A percentile compares a stretch with the other conserved stretches of the same genome.
phyloP scores from a whole-genome alignment of 2,797 vertebrate genomes.

The Diglossa cyanea region DNA sequence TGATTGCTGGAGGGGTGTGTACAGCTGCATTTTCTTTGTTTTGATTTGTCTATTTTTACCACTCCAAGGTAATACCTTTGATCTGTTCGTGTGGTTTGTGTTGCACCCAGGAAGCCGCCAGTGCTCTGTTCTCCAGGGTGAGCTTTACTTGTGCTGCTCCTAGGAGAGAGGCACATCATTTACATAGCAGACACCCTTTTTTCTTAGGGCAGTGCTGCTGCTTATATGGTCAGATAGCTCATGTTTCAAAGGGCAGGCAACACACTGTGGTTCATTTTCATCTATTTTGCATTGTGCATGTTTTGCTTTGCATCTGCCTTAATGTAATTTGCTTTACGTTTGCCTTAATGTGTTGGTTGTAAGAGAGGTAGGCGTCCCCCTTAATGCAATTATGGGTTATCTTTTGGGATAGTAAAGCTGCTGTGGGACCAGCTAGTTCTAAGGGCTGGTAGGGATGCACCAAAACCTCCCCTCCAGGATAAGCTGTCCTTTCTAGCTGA shows the following conservation, averaged over 20 bases:
- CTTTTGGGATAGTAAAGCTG: background rate
- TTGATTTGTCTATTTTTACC: slow-evolving; percentile 13
- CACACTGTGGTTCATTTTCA: background rate
- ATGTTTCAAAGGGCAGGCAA: background rate
- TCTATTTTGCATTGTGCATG: background rate
- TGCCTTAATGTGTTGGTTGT: background rate
- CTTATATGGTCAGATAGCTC: background rate
- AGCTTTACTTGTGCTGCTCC: background rate
- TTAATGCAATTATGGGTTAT: background rate
- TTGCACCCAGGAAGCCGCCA: background rate
- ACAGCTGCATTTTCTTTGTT: background rate
- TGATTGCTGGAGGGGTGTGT: background rate
- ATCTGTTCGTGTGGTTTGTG: background rate
- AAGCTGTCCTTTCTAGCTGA: background rate
- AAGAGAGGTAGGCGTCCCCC: background rate
- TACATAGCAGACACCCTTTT: background rate
- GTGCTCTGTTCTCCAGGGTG: background rate
- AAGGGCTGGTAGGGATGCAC: background rate
- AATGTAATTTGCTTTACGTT: background rate
- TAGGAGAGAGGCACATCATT: background rate
- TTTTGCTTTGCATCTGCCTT: background rate
- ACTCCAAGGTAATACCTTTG: background rate
- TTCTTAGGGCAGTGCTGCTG: background rate
- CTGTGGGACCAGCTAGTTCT: background rate
- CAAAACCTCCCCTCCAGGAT: background rate